Percentiles rank a stretch among this genome's conserved stretches.
These are phyloP conservation scores for Caenorhabditis sinica DNA, from an alignment of 2,888 invertebrate genomes.

Conservation along the genomic window DNA sequence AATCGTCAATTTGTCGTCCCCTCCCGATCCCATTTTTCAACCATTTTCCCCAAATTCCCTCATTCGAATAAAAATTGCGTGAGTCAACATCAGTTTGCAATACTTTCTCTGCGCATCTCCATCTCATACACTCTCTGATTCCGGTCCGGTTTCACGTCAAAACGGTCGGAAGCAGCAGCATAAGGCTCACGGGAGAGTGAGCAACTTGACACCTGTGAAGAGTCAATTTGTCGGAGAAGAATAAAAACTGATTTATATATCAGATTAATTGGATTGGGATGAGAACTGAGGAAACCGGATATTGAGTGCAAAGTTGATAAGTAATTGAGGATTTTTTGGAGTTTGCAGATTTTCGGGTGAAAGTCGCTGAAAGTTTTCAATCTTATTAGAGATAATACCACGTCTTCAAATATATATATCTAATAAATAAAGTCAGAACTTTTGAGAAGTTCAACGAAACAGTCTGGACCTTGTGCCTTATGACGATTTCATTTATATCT, in stretches of 20 bases:
- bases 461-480: not conserved
- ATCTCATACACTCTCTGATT: constrained; percentile 38
- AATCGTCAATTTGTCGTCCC: not conserved
- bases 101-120: constrained; percentile 43
- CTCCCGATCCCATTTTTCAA: not conserved
- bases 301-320: not conserved
- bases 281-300: constrained; percentile 30
- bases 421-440: not conserved
- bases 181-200: constrained; percentile 18
- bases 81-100: constrained; percentile 39
- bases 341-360: no score
- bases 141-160: constrained; percentile 60
- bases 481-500: constrained; percentile 1
- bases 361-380: no score
- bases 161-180: constrained; percentile 7
- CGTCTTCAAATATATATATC: not conserved
- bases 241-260: constrained; percentile 49
- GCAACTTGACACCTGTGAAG: constrained; percentile 58
- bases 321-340: no score
- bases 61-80: constrained; percentile 6
- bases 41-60: not conserved
- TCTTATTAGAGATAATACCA: no score
- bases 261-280: constrained; percentile 37
- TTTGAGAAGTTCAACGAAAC: constrained; percentile 1
- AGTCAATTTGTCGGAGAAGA: constrained; percentile 8